Evolutionary conservation across 1,140 invertebrate species (phyloP).

Genomic region (Lineus longissimus): DNA sequence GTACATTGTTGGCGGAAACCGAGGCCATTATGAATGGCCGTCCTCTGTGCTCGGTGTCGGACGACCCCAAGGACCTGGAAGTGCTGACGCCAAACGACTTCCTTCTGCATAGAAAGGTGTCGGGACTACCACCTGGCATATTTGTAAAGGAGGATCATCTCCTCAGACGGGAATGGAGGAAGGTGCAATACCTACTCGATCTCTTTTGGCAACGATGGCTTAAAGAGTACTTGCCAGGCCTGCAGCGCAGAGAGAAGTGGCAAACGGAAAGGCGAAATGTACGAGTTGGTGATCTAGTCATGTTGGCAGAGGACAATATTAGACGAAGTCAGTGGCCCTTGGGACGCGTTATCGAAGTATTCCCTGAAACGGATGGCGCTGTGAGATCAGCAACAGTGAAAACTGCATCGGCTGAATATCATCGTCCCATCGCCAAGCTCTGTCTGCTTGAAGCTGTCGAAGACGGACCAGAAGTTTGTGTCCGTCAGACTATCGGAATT

Average conservation of each 20-base stretch:
- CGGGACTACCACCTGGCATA: not conserved
- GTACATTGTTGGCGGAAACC: not conserved
- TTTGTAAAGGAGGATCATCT: not conserved
- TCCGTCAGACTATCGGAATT: too few species aligned
- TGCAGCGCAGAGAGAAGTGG: not conserved
- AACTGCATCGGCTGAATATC: not conserved
- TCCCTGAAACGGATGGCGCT: not conserved
- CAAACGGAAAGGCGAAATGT: not conserved
- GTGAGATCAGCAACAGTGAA: not conserved
- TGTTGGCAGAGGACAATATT: not conserved
- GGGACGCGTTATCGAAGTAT: not conserved
- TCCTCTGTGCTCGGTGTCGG: not conserved
- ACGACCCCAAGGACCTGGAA: not conserved
- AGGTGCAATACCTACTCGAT: not conserved
- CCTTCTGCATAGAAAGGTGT: not conserved
- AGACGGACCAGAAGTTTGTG: too few species aligned
- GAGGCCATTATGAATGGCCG: slow-evolving; percentile 1
- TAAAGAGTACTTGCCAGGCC: not conserved
- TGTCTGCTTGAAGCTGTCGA: too few species aligned
- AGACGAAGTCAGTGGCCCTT: not conserved
- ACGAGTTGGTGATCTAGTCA: not conserved
- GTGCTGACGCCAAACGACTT: slow-evolving; percentile 1
- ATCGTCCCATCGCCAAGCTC: too few species aligned
- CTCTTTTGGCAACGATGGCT: not conserved
- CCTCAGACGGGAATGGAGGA: not conserved